A percentile compares a stretch with the other conserved stretches of the same genome.
phyloP scores from a whole-genome alignment of 2,888 invertebrate species.

The Dryococelus australis region DNA sequence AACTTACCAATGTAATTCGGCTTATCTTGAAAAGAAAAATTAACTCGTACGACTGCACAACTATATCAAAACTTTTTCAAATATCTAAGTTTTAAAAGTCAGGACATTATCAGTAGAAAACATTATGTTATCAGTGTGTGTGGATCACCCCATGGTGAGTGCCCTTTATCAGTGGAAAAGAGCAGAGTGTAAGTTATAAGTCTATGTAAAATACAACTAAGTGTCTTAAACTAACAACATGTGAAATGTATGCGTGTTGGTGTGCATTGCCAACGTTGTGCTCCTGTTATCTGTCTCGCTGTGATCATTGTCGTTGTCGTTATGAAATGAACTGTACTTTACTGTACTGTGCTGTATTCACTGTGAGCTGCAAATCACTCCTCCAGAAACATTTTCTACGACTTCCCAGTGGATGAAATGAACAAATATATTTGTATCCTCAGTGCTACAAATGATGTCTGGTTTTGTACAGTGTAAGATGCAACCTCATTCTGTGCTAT shows the following conservation, averaged over 20 bases:
- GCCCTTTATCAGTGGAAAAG: background rate
- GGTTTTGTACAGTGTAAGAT: constrained; percentile 11
- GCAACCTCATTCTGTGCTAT: background rate
- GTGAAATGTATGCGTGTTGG: background rate
- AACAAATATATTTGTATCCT: background rate
- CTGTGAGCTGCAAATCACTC: background rate
- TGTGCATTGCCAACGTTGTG: background rate
- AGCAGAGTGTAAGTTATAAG: background rate
- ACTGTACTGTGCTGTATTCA: background rate
- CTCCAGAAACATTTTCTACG: background rate
- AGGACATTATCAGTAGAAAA: too few species aligned
- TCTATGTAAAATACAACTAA: constrained; percentile 24
- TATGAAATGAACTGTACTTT: background rate
- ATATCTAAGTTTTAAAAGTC: too few species aligned
- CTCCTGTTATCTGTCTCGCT: constrained; percentile 26
- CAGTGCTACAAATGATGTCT: background rate
- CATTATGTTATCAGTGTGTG: background rate
- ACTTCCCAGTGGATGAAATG: background rate
- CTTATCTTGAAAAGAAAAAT: too few species aligned
- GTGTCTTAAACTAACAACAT: constrained; percentile 11
- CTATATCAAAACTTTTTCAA: too few species aligned
- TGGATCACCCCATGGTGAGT: background rate
- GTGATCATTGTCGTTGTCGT: constrained; percentile 22
- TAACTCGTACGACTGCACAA: too few species aligned
- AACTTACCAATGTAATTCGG: too few species aligned